Evolutionary conservation across 1,140 invertebrate genomes (phyloP), one percentile per base, ranked within the genome.

Genomic region (Neodiprion fabricii): DNA sequence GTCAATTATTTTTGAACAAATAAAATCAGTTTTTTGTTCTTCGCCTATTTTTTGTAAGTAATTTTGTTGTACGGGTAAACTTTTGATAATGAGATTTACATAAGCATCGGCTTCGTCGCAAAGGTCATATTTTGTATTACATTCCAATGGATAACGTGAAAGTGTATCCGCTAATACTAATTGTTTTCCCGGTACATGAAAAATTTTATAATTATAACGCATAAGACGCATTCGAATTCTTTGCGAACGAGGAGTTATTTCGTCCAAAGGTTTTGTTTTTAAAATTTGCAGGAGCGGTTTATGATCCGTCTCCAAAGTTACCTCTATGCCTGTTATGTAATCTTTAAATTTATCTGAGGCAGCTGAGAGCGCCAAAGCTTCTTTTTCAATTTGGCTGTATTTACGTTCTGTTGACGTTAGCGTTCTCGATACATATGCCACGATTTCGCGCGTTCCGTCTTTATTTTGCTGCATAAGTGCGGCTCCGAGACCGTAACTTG

Each of bases 341-440:
- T 87, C 73, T 78, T 87, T 81, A 77, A 89, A 86, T 71, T 81
- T 82, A 21, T 82, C 76, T 3, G 82, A 75, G 5, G 78, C 85
- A 78, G 79, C 88, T 8, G 88, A 79, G 47, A 91, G 83, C 12
- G 84, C 86, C 17, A 90, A 77, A 1, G 86, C 88, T 78, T 91
- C 89, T 77, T 87, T 89, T 49, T 90, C 86, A 28, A 90, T 86
- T 76, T 90, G 87, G 28, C 83, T 78, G 76, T 90, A 91, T 71
- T 87, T 85, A 65, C 75, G 74, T 76, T 90, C 87, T 9, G 80
- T 75, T 11, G 70, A 28, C n/a, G 66, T 79, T 28, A 90, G 79
- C 1, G 85, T 78, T 50, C 86, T 79, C 28, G 87, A 89, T 9
- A 81, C 82, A 75, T 80, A 89, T 1, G 81, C 78, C 48, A 85